Base-by-base conservation (phyloP, 1,140 invertebrate species). In the Camponotus pennsylvanicus region DNA sequence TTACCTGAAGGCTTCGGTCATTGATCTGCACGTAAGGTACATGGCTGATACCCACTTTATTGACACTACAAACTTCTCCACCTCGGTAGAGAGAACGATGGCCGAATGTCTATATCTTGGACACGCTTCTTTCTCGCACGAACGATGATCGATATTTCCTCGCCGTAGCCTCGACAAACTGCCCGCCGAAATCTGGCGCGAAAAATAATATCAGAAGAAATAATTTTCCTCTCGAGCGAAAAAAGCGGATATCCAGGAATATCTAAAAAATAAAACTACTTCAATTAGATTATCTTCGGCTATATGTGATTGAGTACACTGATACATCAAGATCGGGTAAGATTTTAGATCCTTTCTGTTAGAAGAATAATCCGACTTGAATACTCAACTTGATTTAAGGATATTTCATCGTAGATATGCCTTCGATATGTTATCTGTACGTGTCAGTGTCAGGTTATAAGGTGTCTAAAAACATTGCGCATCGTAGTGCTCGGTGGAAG, bases 1-100 rank as follows among this genome's bases (percentile, higher is more conserved):
- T 91, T 92, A 92, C 91, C 91, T 90, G 79, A 86, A 89, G 87
- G 79, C 90, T 85, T 86, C 90, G 87, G 87, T 89, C 92, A 93
- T 93, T 92, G 91, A 92, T 91, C 90, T 84, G 85, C 85, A 91
- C 84, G 87, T 88, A 88, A 90, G 89, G 76, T 90, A 90, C 87
- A 90, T 85, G 71, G 37, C 86, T 80, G 89, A 88, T 88, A 90
- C 55, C 64, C 78, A 85, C 78, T 86, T 91, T 91, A 90, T 91
- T 90, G 90, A 90, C 89, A 90, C 89, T 91, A 90, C 84, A 91
- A 91, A 91, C 90, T 76, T 80, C 79, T 90, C 70, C 75, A 86
- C 80, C 77, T 88, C 86, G 73, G 21, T 57, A 40, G 79, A 71
- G 59, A 70, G 70, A 71, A 73, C 79, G 75, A 73, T 77, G 82